These are phyloP conservation scores for Bucco capensis DNA, from an alignment of 2,113 vertebrate genomes.

Conservation along the genomic window DNA sequence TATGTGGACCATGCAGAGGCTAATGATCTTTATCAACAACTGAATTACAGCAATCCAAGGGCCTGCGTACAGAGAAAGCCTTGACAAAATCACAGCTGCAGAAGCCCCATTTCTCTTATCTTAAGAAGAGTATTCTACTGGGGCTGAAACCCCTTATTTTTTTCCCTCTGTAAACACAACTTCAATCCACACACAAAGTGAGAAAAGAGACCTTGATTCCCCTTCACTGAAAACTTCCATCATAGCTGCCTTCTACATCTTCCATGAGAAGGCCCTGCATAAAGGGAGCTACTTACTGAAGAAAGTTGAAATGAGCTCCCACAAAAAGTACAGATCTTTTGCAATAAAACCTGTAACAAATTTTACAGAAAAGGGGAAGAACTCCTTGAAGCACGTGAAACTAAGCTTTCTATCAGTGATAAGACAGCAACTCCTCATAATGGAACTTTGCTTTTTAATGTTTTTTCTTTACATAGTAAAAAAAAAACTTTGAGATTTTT, in stretches of 20 bases:
- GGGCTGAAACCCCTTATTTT: neutral
- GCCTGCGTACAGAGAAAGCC: neutral
- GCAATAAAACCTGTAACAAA: neutral
- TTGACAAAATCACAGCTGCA: neutral
- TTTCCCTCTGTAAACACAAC: neutral
- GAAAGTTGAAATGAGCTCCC: neutral
- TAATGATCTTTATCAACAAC: neutral
- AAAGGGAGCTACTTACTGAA: neutral
- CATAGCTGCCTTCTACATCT: neutral
- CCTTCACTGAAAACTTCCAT: neutral
- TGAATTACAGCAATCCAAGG: neutral
- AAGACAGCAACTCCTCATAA: neutral
- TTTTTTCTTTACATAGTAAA: neutral
- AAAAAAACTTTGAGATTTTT: neutral
- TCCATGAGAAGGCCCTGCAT: neutral
- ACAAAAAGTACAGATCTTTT: neutral
- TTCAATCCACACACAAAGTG: neutral
- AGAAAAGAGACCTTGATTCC: neutral
- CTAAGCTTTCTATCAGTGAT: neutral
- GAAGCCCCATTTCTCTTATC: neutral
- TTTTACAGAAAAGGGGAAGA: neutral
- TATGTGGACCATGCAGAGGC: neutral
- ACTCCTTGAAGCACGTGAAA: neutral
- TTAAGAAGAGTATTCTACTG: neutral
- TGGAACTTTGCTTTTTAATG: neutral